Evolutionary conservation across 2,888 invertebrate species (phyloP), one percentile per base, ranked within the genome.

Genomic region (Morpho helenor): DNA sequence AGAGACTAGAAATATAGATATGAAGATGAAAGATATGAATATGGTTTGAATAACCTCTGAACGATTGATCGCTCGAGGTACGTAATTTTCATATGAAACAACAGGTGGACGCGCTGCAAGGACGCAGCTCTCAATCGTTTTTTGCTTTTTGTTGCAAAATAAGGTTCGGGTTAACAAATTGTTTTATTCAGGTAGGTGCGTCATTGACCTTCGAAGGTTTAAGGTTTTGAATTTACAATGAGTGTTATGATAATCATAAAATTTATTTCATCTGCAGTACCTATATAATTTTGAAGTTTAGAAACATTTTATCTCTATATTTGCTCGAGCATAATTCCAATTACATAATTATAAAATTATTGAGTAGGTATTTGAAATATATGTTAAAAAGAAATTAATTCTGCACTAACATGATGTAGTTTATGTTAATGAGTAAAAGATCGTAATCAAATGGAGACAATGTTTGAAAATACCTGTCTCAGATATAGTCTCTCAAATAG

Each of bases 51-150:
- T 46, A 46, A 46, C 47, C 53, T 40, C 52, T 52, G 8, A n/a
- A 8, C 31, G 52, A 16, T 23, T 52, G 45, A 52, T 52, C 52
- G 52, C 39, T 44, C 45, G 39, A 45, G 45, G 39, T 47, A 53
- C 53, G 53, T 53, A 44, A 53, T 52, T 53, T 56, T 46, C 41
- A 31, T 31, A 55, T 52, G 43, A 50, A 40, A 48, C 57, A 58
- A 58, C 61, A 61, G 61, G 58, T 61, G 61, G 58, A 61, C 52
- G 52, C 40, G 54, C 51, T 54, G 55, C 56, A 52, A 60, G 56
- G 56, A 60, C 56, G 49, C 56, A 41, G 52, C 39, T 49, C 23
- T 31, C 56, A 41, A 23, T 55, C 49, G 41, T 55, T 61, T 59
- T 51, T 57, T 46, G 53, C 43, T 59, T 31, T 57, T 57, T 52